phyloP scores from a whole-genome alignment of 2,113 vertebrate genomes.

The Amphilophus citrinellus region DNA sequence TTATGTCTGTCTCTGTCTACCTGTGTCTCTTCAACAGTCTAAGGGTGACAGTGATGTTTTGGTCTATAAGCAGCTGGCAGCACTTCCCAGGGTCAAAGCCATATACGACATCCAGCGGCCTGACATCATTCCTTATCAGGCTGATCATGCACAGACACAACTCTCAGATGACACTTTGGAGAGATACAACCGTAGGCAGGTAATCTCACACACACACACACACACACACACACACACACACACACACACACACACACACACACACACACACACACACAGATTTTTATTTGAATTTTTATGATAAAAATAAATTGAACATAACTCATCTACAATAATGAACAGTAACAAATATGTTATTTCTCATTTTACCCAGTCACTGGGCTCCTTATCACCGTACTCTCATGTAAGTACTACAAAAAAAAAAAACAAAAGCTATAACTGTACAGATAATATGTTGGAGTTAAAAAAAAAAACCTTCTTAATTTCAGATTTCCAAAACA shows the following conservation, averaged over 20 bases:
- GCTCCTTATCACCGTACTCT: slow-evolving; percentile 89
- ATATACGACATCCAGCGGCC: slow-evolving; percentile 92
- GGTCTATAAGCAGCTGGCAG: slow-evolving; percentile 92
- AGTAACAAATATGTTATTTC: background rate
- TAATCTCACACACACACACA: slow-evolving; percentile 62
- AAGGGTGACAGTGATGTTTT: slow-evolving; percentile 93
- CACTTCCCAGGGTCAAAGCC: slow-evolving; percentile 94
- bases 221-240: background rate
- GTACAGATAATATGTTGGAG: too few species aligned
- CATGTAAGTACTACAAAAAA: slow-evolving; percentile 83
- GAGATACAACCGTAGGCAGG: slow-evolving; percentile 92
- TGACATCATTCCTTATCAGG: slow-evolving; percentile 94
- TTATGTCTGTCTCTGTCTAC: background rate
- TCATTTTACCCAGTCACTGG: slow-evolving; percentile 84
- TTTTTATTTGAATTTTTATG: background rate
- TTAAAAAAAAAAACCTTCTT: background rate
- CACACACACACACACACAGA: background rate
- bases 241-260: slow-evolving; percentile 41
- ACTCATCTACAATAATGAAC: background rate
- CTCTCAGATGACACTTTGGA: slow-evolving; percentile 90
- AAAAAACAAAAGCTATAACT: background rate
- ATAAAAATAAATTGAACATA: background rate
- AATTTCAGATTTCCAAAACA: background rate
- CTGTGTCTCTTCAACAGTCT: slow-evolving; percentile 80
- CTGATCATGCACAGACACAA: slow-evolving; percentile 89